Base-by-base conservation (phyloP, 1,140 invertebrate genomes). In the Manduca sexta region DNA sequence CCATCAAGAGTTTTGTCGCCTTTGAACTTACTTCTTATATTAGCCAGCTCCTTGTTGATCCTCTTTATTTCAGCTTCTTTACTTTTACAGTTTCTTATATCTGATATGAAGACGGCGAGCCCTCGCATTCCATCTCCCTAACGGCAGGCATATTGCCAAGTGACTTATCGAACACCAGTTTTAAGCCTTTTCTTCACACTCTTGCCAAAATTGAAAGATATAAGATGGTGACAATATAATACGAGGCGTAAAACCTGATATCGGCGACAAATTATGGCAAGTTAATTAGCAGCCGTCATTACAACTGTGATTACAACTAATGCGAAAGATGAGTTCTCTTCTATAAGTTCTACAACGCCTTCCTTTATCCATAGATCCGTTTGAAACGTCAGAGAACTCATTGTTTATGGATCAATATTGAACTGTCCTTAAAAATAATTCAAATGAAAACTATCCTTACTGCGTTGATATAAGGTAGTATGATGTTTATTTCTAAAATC, bases 11-110 rank as follows among this genome's bases (percentile, higher is more conserved):
- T 99, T 90, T 99, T 99, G 86, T 99, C 98, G 48, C 98, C 97
- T 93, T 99, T 99, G 79, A 99, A 99, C 90, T 99, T 99, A 73
- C 97, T 98, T 57, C 98, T 89, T 82, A 99, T 99, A 84, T 99
- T 99, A 35, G 98, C 98, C 69, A 99, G 87, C 88, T 99, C 98
- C 87, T 99, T 99, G 84, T 99, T 99, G 83, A 99, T 99, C 79
- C 98, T 91, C 86, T 99, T 99, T 59, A 99, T 95, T 91, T 99
- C 98, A 21, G 98, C 98, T 89, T 99, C 98, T 91, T 99, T 99
- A 84, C 98, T 99, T 91, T 99, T 99, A 97, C 98, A 99, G 88
- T 99, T 99, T 89, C 98, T 91, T 84, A 99, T 99, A 86, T 99
- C 98, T 52, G 98, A 99, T 88, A 99, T 99, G 88, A 99, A 99